Percentiles rank a stretch among this genome's conserved stretches.
Conservation (phyloP, 92 coral and sea anemone species). For the Galaxea fascicularis region DNA sequence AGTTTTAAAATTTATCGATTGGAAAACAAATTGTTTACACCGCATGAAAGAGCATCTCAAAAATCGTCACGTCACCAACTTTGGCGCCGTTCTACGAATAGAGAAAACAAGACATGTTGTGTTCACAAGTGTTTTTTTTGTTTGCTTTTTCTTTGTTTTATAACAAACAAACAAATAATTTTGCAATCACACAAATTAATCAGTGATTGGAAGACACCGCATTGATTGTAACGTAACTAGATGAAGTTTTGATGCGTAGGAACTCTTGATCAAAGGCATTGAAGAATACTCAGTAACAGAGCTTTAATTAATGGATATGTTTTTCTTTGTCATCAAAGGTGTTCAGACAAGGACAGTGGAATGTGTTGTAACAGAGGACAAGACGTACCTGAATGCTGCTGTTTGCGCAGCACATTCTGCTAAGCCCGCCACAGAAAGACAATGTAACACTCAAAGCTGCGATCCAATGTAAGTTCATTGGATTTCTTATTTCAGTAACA, state of each 20-base stretch:
- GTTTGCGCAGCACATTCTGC: constrained; percentile 60
- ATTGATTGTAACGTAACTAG: too few species aligned
- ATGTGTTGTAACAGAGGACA: constrained; percentile 74
- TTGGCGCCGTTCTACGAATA: too few species aligned
- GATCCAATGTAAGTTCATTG: constrained; percentile 74
- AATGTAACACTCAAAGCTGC: constrained; percentile 80
- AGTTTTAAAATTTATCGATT: too few species aligned
- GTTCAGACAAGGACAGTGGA: constrained; percentile 71
- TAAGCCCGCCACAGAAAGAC: constrained; percentile 64
- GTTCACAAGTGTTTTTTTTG: too few species aligned
- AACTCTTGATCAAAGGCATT: neutral
- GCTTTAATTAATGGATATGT: neutral
- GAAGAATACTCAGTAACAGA: neutral
- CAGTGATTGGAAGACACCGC: too few species aligned
- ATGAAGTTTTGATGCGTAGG: neutral
- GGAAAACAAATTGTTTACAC: too few species aligned
- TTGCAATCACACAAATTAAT: too few species aligned
- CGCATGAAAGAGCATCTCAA: too few species aligned
- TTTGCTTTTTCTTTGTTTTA: too few species aligned
- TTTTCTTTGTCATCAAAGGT: constrained; percentile 47
- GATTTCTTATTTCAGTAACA: neutral
- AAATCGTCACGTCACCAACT: too few species aligned
- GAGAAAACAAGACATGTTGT: too few species aligned
- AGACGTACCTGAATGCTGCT: constrained; percentile 62
- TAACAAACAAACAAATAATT: too few species aligned